phyloP scores from a whole-genome alignment of 1,140 invertebrate species.

The Halyomorpha halys region DNA sequence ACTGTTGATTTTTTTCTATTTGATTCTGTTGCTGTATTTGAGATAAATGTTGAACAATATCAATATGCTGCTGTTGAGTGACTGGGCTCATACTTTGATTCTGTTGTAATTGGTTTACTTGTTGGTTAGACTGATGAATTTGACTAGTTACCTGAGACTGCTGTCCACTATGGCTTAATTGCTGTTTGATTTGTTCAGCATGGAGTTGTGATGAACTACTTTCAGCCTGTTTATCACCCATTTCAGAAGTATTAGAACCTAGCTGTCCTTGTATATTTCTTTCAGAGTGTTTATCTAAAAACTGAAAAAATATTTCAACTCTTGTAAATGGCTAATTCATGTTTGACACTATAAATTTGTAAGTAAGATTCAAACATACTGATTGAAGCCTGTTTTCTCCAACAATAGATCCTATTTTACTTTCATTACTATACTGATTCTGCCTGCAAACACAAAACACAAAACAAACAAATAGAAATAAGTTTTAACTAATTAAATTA shows the following conservation, averaged over 20 bases:
- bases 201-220: slow-evolving; percentile 7
- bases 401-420: neutral
- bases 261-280: neutral
- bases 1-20: slow-evolving; percentile 22
- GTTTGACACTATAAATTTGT: too few relatives aligned
- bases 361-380: slow-evolving; percentile 8
- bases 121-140: slow-evolving; percentile 22
- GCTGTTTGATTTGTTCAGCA: slow-evolving; percentile 20
- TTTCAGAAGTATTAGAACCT: neutral
- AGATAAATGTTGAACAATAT: slow-evolving; percentile 21
- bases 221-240: neutral
- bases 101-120: slow-evolving; percentile 26
- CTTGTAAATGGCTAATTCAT: too few relatives aligned
- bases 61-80: slow-evolving; percentile 25
- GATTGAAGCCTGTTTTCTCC: slow-evolving; percentile 20
- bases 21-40: slow-evolving; percentile 29
- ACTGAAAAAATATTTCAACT: slow-evolving; percentile 23
- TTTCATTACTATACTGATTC: neutral
- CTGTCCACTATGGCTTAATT: neutral
- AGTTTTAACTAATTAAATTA: too few relatives aligned
- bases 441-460: neutral
- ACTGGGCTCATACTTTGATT: slow-evolving; percentile 15
- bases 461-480: neutral
- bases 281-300: slow-evolving; percentile 29
- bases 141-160: slow-evolving; percentile 15